Conservation (phyloP, 2,888 invertebrate species). For the Scaptomyza caliginosa region DNA sequence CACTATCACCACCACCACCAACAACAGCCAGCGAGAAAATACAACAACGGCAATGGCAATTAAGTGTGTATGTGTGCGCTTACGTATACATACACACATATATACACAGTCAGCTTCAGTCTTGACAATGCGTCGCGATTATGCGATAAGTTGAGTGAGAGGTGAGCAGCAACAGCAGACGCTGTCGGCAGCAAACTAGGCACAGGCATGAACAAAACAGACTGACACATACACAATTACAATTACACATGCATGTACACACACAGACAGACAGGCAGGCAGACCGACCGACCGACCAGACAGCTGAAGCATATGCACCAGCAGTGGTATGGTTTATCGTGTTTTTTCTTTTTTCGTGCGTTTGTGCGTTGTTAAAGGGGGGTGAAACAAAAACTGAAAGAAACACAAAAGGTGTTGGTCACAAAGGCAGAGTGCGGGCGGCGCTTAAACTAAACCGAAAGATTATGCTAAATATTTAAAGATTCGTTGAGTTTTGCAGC, state of each 20-base stretch:
- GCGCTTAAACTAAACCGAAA: constrained; percentile 5
- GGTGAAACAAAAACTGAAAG: constrained; percentile 11
- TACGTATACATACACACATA: constrained; percentile 1
- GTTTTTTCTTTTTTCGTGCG: too few species aligned
- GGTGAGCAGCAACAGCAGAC: constrained; percentile 35
- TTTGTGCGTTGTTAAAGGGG: not conserved
- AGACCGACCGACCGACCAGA: constrained; percentile 27
- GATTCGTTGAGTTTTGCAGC: constrained; percentile 32
- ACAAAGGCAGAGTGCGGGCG: constrained; percentile 27
- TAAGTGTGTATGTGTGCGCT: constrained; percentile 12
- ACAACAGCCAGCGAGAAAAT: constrained; percentile 3
- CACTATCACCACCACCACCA: constrained; percentile 6
- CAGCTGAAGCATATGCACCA: constrained; percentile 51
- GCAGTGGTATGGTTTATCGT: constrained; percentile 16
- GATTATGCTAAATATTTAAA: constrained; percentile 42
- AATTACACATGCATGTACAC: not conserved
- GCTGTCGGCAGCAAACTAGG: constrained; percentile 10
- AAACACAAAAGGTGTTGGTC: constrained; percentile 36
- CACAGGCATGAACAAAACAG: constrained; percentile 22
- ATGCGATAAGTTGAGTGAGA: constrained; percentile 73
- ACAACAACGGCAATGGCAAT: constrained; percentile 35
- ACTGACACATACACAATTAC: constrained; percentile 1
- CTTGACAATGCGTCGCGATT: constrained; percentile 77
- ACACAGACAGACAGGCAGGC: constrained; percentile 14
- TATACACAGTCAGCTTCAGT: constrained; percentile 34